Conservation (phyloP, 1,140 invertebrate genomes). For the Cydia pomonella region DNA sequence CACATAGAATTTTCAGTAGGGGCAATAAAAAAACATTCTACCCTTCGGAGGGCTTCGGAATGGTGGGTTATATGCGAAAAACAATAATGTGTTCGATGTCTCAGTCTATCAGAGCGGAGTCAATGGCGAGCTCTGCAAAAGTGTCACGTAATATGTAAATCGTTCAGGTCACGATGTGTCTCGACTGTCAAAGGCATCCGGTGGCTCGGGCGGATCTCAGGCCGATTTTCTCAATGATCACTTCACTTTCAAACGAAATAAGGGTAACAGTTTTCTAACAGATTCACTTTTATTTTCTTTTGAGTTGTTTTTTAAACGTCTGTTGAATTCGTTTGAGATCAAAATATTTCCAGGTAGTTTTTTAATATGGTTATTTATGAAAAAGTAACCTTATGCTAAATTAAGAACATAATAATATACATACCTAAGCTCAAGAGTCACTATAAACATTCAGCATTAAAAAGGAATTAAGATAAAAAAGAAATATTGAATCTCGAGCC, state of each 20-base stretch:
- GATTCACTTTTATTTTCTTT: constrained; percentile 35
- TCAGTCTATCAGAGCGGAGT: constrained; percentile 72
- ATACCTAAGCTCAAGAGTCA: no score
- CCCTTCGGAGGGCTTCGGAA: constrained; percentile 52
- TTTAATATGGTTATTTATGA: no score
- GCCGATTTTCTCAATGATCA: constrained; percentile 66
- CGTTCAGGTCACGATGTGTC: constrained; percentile 76
- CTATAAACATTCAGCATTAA: no score
- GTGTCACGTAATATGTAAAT: constrained; percentile 80
- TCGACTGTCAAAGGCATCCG: constrained; percentile 74
- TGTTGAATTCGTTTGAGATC: background rate
- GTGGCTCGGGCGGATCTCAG: constrained; percentile 56
- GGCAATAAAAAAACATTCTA: constrained; percentile 65
- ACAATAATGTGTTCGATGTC: constrained; percentile 75
- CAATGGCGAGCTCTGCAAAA: constrained; percentile 74
- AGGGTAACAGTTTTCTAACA: constrained; percentile 47
- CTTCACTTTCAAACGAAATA: constrained; percentile 56
- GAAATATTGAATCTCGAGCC: background rate
- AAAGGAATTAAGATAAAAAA: background rate
- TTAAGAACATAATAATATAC: no score
- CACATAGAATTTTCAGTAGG: constrained; percentile 60
- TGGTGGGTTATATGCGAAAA: constrained; percentile 65
- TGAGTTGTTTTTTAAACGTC: background rate
- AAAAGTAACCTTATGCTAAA: no score
- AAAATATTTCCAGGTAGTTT: background rate